These are phyloP conservation scores for Drosophila fuyamai DNA, from an alignment of 1,140 invertebrate species.

Conservation along the genomic window DNA sequence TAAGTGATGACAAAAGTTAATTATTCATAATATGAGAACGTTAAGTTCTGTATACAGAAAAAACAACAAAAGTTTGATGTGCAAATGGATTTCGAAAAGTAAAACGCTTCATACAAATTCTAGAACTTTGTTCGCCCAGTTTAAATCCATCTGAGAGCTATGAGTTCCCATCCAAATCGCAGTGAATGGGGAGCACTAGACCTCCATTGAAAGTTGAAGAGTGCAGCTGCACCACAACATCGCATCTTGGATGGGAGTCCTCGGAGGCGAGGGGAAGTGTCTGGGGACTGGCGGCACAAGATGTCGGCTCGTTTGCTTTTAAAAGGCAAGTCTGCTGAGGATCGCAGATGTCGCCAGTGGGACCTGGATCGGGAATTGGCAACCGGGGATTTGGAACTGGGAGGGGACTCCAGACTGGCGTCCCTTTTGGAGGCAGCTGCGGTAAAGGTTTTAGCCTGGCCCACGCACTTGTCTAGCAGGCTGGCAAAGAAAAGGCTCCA, in stretches of 20 bases:
- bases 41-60: too few species aligned
- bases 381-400: slow-evolving; percentile 6
- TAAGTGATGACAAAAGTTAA: too few species aligned
- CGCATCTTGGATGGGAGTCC: slow-evolving; percentile 9
- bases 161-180: background rate
- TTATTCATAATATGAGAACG: too few species aligned
- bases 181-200: background rate
- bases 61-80: too few species aligned
- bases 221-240: slow-evolving; percentile 50
- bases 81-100: too few species aligned
- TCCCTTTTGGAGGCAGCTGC: slow-evolving; percentile 61
- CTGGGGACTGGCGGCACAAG: background rate
- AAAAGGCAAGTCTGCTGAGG: slow-evolving; percentile 58
- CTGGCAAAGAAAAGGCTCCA: slow-evolving; percentile 45
- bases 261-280: slow-evolving; percentile 15
- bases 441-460: slow-evolving; percentile 15
- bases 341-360: slow-evolving; percentile 73
- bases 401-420: slow-evolving; percentile 21
- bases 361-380: slow-evolving; percentile 7
- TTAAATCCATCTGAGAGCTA: background rate
- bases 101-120: background rate
- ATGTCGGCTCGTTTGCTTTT: slow-evolving; percentile 69
- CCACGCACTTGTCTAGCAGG: slow-evolving; percentile 73
- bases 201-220: slow-evolving; percentile 6
- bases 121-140: background rate